Base-by-base conservation (phyloP, 2,113 vertebrate genomes). In the Channa argus region DNA sequence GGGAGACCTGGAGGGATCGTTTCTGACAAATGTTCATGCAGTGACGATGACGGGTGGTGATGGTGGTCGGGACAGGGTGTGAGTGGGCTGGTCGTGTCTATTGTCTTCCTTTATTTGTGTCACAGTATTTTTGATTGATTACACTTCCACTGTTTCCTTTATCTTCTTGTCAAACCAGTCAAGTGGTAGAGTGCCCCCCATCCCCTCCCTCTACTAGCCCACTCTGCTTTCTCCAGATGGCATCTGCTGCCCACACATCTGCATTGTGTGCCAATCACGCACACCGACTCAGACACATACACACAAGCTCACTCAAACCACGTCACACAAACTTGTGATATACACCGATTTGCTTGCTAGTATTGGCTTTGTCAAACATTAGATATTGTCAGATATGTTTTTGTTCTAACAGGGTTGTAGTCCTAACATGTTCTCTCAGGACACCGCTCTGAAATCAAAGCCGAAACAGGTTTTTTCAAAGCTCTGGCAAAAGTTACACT, bases 221-320 rank as follows among this genome's bases (percentile, higher is more conserved):
- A 86, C 85, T 84, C 85, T 4, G 45, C 60, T 89, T 83, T 86
- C 79, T 89, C 87, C 96, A 97, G 95, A 96, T 96, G 96, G 96
- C 94, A 95, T 91, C 86, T 75, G 80, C 96, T 95, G 82, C 97
- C 97, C 96, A 98, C 97, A 87, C 96, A 95, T 92, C 90, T 90
- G 93, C 93, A 95, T 98, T 97, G 95, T 98, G 88, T 90, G 92
- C 86, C 90, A 91, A 90, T 95, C 75, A 86, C 67, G 83, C 80
- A 77, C 84, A 83, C 84, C 55, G 44, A 87, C 76, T 79, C 72
- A 54, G 33, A 68, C 63, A 24, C 24, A 24, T 24, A 60, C 65
- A 73, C 59, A 64, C 38, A 24, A 7, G 4, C 74, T 43, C 49
- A 61, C 51, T 49, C 43, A 68, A 14, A 74, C 15, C 37, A 71